phyloP scores from a whole-genome alignment of 1,140 invertebrate species.

The Trichomalopsis sarcophagae region DNA sequence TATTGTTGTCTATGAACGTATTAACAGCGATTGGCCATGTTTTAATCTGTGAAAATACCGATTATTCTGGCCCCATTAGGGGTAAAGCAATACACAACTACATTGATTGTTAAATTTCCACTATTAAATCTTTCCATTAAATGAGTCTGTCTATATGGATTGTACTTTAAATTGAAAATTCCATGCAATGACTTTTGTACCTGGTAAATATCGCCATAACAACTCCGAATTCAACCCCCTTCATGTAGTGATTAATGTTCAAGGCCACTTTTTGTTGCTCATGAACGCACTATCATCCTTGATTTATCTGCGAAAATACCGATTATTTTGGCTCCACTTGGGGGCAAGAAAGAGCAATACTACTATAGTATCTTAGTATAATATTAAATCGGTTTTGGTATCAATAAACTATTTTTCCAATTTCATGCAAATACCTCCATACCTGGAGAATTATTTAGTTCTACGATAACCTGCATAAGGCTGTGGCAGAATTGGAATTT shows the following conservation, averaged over 20 bases:
- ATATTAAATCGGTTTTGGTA: not conserved
- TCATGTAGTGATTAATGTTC: not conserved
- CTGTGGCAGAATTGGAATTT: not conserved
- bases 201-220: not conserved
- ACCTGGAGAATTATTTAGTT: constrained; percentile 27
- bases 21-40: not conserved
- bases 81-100: constrained; percentile 17
- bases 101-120: not conserved
- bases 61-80: not conserved
- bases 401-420: constrained; percentile 18
- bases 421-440: constrained; percentile 33
- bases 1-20: not conserved
- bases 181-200: not conserved
- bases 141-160: not conserved
- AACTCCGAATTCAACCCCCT: not conserved
- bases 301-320: constrained; percentile 30
- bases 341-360: not conserved
- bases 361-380: not conserved
- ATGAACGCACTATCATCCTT: not conserved
- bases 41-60: constrained; percentile 33
- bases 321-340: constrained; percentile 5
- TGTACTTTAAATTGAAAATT: constrained; percentile 1
- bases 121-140: not conserved
- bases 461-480: not conserved
- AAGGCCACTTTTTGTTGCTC: not conserved